Evolutionary conservation across 2,797 vertebrate genomes (phyloP), one percentile per base, ranked within the genome.

Genomic region (Coregonus suidteri): DNA sequence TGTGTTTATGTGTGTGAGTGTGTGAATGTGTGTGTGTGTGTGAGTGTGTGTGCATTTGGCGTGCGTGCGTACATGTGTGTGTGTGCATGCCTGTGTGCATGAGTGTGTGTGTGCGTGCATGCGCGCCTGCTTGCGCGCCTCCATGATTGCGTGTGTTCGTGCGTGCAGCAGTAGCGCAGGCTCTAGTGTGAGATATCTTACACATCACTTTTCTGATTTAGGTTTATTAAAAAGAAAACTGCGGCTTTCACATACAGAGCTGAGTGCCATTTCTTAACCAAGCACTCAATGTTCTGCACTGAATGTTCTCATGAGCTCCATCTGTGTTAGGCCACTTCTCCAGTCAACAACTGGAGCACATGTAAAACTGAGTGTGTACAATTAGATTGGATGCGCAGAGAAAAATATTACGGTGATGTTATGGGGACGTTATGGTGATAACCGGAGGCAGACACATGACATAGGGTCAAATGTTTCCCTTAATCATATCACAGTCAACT

Each of bases 181-280:
- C 72, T 70, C 75, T 62, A 71, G 75, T 81, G 79, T 47, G 41
- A 83, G 84, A 86, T 87, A 81, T 87, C 91, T 90, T 81, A 86
- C 85, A 88, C 85, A 86, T 90, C 82, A 87, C 81, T 86, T 87
- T 81, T 79, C 53, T 86, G 88, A 91, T 92, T 90, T 86, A 85
- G 77, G 85, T 83, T 85, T 88, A 92, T 89, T 88, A 87, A 87
- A 91, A 91, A 82, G 77, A 90, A 88, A 89, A 86, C 7, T 47
- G 41, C 67, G 74, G 65, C 67, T 77, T 78, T 76, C 41, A 72
- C 68, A 83, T 73, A 80, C 77, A 80, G 54, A 74, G 70, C 79
- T n/a, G 4, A 47, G 65, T 82, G 77, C 77, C 52, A 79, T 88
- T 82, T 82, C 81, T 87, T 82, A 81, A 78, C 73, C 74, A 35